phyloP scores from a whole-genome alignment of 1,140 invertebrate species.

The Monomorium pharaonis region DNA sequence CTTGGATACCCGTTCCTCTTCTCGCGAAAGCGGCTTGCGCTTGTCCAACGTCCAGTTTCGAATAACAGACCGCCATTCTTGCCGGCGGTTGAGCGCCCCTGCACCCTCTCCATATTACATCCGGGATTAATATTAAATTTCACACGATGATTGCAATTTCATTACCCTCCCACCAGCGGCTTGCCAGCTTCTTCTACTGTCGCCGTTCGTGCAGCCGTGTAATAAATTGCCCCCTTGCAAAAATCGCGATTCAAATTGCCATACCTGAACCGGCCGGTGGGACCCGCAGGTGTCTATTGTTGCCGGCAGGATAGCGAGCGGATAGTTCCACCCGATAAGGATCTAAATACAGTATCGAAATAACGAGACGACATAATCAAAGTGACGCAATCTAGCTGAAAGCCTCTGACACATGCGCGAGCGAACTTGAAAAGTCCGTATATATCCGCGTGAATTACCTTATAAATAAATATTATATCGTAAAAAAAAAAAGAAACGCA shows the following conservation, averaged over 20 bases:
- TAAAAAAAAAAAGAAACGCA: constrained; percentile 19
- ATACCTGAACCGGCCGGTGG: constrained; percentile 54
- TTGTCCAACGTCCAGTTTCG: constrained; percentile 57
- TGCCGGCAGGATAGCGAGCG: constrained; percentile 22
- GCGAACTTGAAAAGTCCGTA: background rate
- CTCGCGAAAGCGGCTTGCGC: constrained; percentile 59
- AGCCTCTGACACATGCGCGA: background rate
- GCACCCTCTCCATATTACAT: constrained; percentile 80
- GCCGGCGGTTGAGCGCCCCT: constrained; percentile 74
- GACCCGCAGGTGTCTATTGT: constrained; percentile 55
- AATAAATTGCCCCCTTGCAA: constrained; percentile 72
- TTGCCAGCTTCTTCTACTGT: constrained; percentile 56
- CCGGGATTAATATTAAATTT: constrained; percentile 84
- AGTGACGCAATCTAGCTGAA: constrained; percentile 4
- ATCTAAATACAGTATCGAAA: constrained; percentile 52
- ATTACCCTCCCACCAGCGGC: constrained; percentile 75
- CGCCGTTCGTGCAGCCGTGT: constrained; percentile 46
- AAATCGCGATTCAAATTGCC: constrained; percentile 75
- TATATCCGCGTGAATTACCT: background rate
- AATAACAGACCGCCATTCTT: constrained; percentile 63
- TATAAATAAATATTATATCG: background rate
- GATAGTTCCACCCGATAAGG: constrained; percentile 39
- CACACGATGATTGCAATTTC: constrained; percentile 83
- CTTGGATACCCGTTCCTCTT: constrained; percentile 59
- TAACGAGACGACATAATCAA: constrained; percentile 44